phyloP scores from a whole-genome alignment of 2,113 vertebrate genomes.

The Tichodroma muraria region DNA sequence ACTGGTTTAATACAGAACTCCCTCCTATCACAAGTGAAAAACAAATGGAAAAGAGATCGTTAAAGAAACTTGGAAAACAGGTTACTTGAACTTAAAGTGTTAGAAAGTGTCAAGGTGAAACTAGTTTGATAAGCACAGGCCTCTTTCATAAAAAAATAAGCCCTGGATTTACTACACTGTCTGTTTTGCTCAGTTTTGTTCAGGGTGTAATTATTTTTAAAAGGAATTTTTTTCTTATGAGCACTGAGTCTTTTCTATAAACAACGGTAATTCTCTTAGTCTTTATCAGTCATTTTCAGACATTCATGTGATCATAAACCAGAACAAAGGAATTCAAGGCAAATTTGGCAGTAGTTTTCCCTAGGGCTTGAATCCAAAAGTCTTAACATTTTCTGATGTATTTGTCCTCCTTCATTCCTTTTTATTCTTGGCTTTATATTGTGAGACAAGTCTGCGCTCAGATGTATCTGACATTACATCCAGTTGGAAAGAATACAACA shows the following conservation, averaged over 20 bases:
- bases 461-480: background rate
- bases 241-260: background rate
- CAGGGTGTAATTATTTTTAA: background rate
- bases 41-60: background rate
- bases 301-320: background rate
- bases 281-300: background rate
- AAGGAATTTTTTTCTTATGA: background rate
- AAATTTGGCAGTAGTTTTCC: background rate
- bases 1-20: background rate
- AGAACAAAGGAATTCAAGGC: background rate
- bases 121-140: background rate
- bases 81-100: background rate
- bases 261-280: background rate
- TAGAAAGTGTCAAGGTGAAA: background rate
- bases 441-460: background rate
- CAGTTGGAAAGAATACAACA: background rate
- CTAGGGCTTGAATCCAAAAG: background rate
- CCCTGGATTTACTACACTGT: background rate
- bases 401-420: background rate
- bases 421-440: background rate
- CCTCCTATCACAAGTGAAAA: background rate
- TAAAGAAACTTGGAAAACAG: background rate
- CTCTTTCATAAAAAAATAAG: background rate
- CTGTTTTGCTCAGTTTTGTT: background rate
- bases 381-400: background rate